Evolutionary conservation across 1,140 invertebrate genomes (phyloP).

Genomic region (Phthorimaea operculella): DNA sequence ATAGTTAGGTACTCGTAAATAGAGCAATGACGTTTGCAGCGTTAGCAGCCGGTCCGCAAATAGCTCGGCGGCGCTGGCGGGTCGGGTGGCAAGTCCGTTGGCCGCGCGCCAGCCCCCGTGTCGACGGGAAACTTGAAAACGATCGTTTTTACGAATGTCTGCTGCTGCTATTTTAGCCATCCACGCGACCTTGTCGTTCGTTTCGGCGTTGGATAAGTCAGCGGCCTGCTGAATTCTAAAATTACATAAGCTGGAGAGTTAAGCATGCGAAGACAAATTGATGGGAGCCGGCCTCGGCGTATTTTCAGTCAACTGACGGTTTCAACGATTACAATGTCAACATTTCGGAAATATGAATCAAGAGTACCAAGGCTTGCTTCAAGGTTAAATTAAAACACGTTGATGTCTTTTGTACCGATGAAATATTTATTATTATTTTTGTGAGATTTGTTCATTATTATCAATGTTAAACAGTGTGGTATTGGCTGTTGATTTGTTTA

Average conservation of each 20-base stretch:
- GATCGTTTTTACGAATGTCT: conserved; percentile 60
- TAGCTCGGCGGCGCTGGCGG: conserved; percentile 49
- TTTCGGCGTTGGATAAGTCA: conserved; percentile 31
- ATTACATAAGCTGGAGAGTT: conserved; percentile 32
- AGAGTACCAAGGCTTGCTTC: background rate
- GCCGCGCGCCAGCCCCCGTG: conserved; percentile 41
- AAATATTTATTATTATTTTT: no score
- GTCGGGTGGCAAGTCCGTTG: conserved; percentile 55
- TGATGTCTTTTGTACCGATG: background rate
- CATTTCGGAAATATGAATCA: background rate
- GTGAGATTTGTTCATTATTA: no score
- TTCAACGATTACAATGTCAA: background rate
- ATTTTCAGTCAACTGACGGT: conserved; percentile 14
- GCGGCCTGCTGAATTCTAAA: conserved; percentile 35
- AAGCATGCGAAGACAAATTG: conserved; percentile 20
- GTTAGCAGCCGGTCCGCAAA: conserved; percentile 52
- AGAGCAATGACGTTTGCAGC: conserved; percentile 56
- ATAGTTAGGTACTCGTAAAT: conserved; percentile 52
- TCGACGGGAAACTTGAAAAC: conserved; percentile 51
- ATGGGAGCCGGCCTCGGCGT: conserved; percentile 8
- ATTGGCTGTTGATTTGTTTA: no score
- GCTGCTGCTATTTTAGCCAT: conserved; percentile 57
- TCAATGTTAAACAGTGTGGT: no score
- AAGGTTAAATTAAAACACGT: background rate
- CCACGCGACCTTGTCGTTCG: conserved; percentile 50